Conservation (phyloP, 1,140 invertebrate species). For the Formica exsecta region DNA sequence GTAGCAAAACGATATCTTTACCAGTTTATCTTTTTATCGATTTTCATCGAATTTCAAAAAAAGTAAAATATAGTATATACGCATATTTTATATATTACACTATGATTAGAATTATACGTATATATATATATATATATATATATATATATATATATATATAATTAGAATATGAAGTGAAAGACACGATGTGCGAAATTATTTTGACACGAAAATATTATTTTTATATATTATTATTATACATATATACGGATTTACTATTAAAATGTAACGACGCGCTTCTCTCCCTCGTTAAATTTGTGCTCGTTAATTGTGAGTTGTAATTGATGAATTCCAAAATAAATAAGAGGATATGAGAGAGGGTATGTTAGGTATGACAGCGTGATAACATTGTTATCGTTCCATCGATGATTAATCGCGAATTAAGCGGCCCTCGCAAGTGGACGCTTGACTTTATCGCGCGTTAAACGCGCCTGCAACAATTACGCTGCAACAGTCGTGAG, state of each 20-base stretch:
- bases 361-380: not conserved
- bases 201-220: not conserved
- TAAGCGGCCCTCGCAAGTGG: slow-evolving; percentile 10
- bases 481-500: slow-evolving; percentile 32
- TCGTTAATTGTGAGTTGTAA: not conserved
- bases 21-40: not conserved
- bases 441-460: slow-evolving; percentile 26
- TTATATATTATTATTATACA: not conserved
- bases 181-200: not conserved
- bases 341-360: not conserved
- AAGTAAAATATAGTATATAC: not conserved
- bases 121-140: not conserved
- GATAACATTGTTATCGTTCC: slow-evolving; percentile 4
- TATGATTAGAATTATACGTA: not conserved
- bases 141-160: not conserved
- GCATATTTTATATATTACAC: not conserved
- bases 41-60: not conserved
- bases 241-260: not conserved
- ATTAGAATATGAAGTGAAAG: not conserved
- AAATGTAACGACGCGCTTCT: not conserved
- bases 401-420: slow-evolving; percentile 48
- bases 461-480: slow-evolving; percentile 39
- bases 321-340: not conserved
- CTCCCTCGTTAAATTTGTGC: not conserved
- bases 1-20: not conserved